Evolutionary conservation across 1,140 invertebrate genomes (phyloP), one percentile per base, ranked within the genome.

Genomic region (Drosophila melanica): DNA sequence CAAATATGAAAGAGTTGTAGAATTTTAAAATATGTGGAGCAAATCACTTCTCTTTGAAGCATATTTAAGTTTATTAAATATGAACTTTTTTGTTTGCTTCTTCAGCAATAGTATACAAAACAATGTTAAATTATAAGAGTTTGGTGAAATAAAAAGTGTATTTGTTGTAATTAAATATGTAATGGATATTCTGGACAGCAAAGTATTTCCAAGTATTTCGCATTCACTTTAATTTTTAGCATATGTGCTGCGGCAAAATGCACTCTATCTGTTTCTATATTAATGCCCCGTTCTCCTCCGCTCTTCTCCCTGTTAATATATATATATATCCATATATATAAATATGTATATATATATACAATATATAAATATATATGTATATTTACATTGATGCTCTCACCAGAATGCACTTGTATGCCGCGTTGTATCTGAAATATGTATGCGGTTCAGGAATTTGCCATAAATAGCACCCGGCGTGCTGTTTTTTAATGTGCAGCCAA

Each of bases 391-490:
- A 27, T 7, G n/a, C 7, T 41, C 14, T 33, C 18, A 69, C 35
- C 47, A 63, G 58, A 51, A 66, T 72, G 80, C 80, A 84, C 75
- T 84, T 84, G 80, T 73, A 35, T 69, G 72, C 30, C 30, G 44
- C 41, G 45, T 76, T 80, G 64, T 71, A 67, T 76, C 23, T 44
- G 41, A 77, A 82, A 69, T 79, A 73, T 79, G 72, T 70, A 73
- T 77, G 73, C 60, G 62, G 65, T 65, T 51, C 60, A 75, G 79
- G 81, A 86, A 86, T 87, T 86, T 70, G 79, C 82, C 82, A 86
- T 82, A 86, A 86, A 86, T 86, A 86, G 82, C 86, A 58, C 48
- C 66, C 76, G 63, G 51, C 69, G 44, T 57, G 51, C 74, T 76
- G 68, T 76, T 73, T 71, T 71, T 71, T 75, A 66, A 62, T 57